phyloP scores from a whole-genome alignment of 2,113 vertebrate species.

The Bos indicus region DNA sequence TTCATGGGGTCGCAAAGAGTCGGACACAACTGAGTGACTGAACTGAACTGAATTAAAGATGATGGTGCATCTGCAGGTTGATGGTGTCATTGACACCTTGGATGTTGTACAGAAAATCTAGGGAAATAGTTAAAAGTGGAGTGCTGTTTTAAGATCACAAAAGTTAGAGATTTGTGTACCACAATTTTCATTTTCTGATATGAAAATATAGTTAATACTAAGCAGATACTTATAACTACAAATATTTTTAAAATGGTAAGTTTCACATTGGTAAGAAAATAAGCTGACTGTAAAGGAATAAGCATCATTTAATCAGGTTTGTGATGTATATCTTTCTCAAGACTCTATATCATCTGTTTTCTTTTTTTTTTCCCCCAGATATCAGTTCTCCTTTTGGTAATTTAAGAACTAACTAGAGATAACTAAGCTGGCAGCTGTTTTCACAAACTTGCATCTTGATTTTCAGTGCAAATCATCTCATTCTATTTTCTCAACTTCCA shows the following conservation, averaged over 20 bases:
- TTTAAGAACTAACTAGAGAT: neutral
- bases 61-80: too few relatives aligned
- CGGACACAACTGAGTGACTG: fast-evolving
- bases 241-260: neutral
- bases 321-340: neutral
- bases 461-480: neutral
- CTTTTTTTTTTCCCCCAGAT: neutral
- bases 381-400: neutral
- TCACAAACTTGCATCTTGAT: neutral
- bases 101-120: too few relatives aligned
- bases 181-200: too few relatives aligned
- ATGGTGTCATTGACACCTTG: too few relatives aligned
- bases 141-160: too few relatives aligned
- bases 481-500: neutral
- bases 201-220: neutral
- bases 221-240: neutral
- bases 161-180: too few relatives aligned
- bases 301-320: neutral
- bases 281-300: neutral
- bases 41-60: neutral
- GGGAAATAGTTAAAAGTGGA: too few relatives aligned
- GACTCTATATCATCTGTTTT: neutral
- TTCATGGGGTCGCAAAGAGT: neutral
- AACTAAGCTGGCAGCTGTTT: neutral
- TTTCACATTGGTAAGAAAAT: neutral